Conservation (phyloP, 2,113 vertebrate genomes). For the Carassius gibelio region DNA sequence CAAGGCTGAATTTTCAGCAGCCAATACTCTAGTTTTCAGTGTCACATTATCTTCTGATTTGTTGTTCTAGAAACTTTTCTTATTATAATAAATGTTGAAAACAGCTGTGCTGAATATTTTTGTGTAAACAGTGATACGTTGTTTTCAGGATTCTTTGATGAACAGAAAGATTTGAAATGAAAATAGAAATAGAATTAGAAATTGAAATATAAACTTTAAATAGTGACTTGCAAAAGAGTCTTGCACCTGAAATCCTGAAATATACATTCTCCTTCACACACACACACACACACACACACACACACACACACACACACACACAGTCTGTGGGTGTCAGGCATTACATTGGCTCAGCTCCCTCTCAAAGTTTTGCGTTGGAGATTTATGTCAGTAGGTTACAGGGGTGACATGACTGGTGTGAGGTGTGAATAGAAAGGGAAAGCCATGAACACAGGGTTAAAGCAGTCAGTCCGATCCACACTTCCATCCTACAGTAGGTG, state of each 20-base stretch:
- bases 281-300: not conserved
- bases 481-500: not conserved
- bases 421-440: constrained; percentile 44
- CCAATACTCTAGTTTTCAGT: not conserved
- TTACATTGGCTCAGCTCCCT: constrained; percentile 27
- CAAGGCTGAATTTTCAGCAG: not conserved
- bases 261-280: no score
- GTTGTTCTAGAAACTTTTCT: not conserved
- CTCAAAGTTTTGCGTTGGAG: constrained; percentile 6
- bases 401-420: constrained; percentile 42
- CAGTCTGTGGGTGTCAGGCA: not conserved
- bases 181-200: not conserved
- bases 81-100: not conserved
- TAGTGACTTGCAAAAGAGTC: not conserved
- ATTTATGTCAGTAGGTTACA: constrained; percentile 49
- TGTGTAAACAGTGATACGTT: not conserved
- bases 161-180: not conserved
- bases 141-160: not conserved
- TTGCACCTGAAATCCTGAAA: not conserved
- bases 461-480: not conserved
- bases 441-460: constrained; percentile 32
- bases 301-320: constrained; percentile 1
- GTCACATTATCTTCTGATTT: not conserved
- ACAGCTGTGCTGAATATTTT: not conserved
- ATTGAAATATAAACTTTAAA: not conserved